A percentile compares a stretch with the other conserved stretches of the same genome.
phyloP scores from a whole-genome alignment of 2,888 invertebrate species.

The Eristalinus aeneus region DNA sequence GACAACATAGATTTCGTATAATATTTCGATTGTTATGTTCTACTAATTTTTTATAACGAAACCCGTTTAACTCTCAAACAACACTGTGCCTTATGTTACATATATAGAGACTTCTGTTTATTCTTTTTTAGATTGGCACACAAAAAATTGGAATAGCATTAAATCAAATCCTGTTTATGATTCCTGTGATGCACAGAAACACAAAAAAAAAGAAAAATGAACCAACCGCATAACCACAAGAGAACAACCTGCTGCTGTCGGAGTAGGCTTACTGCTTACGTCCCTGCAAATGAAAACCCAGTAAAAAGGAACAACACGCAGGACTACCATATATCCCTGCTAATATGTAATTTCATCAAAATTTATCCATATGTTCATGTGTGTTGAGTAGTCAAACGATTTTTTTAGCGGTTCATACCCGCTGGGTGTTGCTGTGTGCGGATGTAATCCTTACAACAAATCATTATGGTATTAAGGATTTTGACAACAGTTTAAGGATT shows the following conservation, averaged over 20 bases:
- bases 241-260: constrained; percentile 70
- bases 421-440: constrained; percentile 26
- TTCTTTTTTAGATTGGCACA: constrained; percentile 32
- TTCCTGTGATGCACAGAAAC: constrained; percentile 32
- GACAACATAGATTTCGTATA: too few relatives aligned
- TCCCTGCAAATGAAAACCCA: constrained; percentile 24
- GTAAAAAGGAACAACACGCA: constrained; percentile 36
- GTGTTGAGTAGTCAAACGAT: constrained; percentile 47
- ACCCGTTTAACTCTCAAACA: not conserved
- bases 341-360: constrained; percentile 71
- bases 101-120: not conserved
- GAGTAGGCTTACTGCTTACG: constrained; percentile 39
- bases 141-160: constrained; percentile 59
- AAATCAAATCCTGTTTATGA: constrained; percentile 70
- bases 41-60: not conserved
- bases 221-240: constrained; percentile 60
- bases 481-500: constrained; percentile 71
- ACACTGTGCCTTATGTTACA: constrained; percentile 10
- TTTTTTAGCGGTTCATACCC: constrained; percentile 9
- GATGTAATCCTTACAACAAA: constrained; percentile 68
- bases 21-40: too few relatives aligned
- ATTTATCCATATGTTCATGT: constrained; percentile 63
- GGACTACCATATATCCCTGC: constrained; percentile 62
- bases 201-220: constrained; percentile 28
- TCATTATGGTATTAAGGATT: constrained; percentile 71